Evolutionary conservation across 2,888 invertebrate species (phyloP).

Genomic region (Drosophila eohydei): DNA sequence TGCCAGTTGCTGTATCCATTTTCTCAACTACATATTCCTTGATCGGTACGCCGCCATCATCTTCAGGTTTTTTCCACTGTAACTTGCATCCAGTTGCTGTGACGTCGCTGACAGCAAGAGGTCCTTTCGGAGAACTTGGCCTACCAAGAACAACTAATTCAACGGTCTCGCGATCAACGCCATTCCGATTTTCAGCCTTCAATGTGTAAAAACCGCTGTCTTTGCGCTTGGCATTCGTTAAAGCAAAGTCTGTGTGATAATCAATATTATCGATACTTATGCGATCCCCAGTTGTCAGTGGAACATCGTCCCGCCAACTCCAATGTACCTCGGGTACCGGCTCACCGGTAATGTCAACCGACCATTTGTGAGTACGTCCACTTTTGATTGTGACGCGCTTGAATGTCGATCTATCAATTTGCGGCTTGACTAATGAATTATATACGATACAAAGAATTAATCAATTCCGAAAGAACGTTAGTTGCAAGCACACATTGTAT

Average conservation of each 20-base stretch:
- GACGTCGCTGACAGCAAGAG: conserved; percentile 94
- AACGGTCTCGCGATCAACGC: conserved; percentile 87
- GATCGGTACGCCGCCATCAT: conserved; percentile 97
- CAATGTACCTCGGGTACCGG: conserved; percentile 96
- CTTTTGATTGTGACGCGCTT: conserved; percentile 91
- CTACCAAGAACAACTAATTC: conserved; percentile 95
- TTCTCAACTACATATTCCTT: conserved; percentile 98
- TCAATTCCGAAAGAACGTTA: conserved; percentile 1
- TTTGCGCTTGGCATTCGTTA: conserved; percentile 88
- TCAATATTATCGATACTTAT: conserved; percentile 93
- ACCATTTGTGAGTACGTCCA: conserved; percentile 87
- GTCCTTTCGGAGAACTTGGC: conserved; percentile 92
- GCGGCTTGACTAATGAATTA: conserved; percentile 95
- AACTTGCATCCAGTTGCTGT: conserved; percentile 96
- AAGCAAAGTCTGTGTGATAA: conserved; percentile 95
- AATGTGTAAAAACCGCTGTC: conserved; percentile 95
- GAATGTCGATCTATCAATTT: conserved; percentile 96
- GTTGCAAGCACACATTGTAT: not conserved
- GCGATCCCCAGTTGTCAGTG: conserved; percentile 88
- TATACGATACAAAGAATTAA: conserved; percentile 5
- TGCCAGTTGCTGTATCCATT: conserved; percentile 94
- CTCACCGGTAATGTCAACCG: conserved; percentile 95
- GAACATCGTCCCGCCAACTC: conserved; percentile 86
- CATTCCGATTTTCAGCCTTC: conserved; percentile 95
- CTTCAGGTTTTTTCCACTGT: conserved; percentile 96